Percentiles rank a stretch among this genome's conserved stretches.
phyloP scores from a whole-genome alignment of 1,140 invertebrate species.

The Triops longicaudatus region DNA sequence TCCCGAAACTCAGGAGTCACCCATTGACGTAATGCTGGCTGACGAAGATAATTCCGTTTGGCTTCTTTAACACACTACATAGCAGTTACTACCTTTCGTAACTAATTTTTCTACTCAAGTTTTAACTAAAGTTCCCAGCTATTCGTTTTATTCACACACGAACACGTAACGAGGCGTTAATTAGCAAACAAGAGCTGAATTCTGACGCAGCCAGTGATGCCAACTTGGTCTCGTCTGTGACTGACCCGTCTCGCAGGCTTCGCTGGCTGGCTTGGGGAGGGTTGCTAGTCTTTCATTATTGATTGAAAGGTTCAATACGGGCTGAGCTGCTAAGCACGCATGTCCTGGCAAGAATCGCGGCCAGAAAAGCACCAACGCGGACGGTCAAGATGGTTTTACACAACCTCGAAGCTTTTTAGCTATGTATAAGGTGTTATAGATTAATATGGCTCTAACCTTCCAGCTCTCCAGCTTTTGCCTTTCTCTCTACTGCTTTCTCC shows the following conservation, averaged over 20 bases:
- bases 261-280: not conserved
- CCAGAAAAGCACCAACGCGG: not conserved
- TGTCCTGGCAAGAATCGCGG: not conserved
- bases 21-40: too few species aligned
- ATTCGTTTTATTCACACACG: too few species aligned
- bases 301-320: slow-evolving; percentile 15
- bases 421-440: slow-evolving; percentile 10
- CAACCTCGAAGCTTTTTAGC: not conserved
- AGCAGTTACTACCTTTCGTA: too few species aligned
- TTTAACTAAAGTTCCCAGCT: too few species aligned
- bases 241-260: not conserved
- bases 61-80: too few species aligned
- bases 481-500: not conserved
- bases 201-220: not conserved
- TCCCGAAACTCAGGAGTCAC: too few species aligned
- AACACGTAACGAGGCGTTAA: not conserved
- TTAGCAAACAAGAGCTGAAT: not conserved
- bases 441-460: slow-evolving; percentile 12
- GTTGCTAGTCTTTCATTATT: not conserved
- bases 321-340: not conserved
- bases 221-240: not conserved
- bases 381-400: not conserved
- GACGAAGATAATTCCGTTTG: too few species aligned
- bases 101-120: too few species aligned
- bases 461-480: not conserved